A percentile compares a stretch with the other conserved stretches of the same genome.
Evolutionary conservation across 2,888 invertebrate species (phyloP).

Genomic region (Perizoma affinitatum): DNA sequence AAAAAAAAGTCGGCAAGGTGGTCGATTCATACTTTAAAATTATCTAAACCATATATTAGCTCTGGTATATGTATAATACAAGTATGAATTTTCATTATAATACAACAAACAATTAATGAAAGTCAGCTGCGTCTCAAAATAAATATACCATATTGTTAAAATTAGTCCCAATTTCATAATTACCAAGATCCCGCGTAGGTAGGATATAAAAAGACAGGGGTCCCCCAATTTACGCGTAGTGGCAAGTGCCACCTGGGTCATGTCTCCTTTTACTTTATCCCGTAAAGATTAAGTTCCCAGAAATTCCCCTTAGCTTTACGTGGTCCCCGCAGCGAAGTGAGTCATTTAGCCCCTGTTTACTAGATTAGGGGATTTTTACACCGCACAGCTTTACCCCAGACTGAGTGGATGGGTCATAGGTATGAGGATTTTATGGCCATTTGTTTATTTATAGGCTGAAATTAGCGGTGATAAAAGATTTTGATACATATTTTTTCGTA

Average conservation of each 20-base stretch:
- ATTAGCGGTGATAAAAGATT: slow-evolving; percentile 55
- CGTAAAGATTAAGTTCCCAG: slow-evolving; percentile 81
- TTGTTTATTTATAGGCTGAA: slow-evolving; percentile 58
- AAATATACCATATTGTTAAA: slow-evolving; percentile 55
- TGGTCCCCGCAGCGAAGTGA: slow-evolving; percentile 77
- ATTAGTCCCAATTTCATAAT: slow-evolving; percentile 69
- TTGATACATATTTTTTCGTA: slow-evolving; percentile 26
- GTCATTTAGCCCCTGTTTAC: slow-evolving; percentile 83
- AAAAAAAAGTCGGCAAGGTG: too few species aligned
- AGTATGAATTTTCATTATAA: too few species aligned
- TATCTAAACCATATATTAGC: too few species aligned
- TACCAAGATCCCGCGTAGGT: slow-evolving; percentile 53
- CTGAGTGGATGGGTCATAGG: slow-evolving; percentile 67
- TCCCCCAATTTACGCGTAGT: slow-evolving; percentile 69
- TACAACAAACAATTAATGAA: slow-evolving; percentile 3
- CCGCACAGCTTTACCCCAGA: slow-evolving; percentile 70
- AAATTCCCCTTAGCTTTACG: slow-evolving; percentile 62
- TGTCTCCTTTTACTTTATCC: slow-evolving; percentile 83
- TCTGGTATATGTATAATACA: too few species aligned
- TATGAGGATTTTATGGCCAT: slow-evolving; percentile 61
- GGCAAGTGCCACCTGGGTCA: slow-evolving; percentile 77
- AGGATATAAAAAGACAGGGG: slow-evolving; percentile 69
- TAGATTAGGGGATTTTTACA: slow-evolving; percentile 82
- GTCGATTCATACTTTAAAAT: too few species aligned
- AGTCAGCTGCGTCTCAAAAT: slow-evolving; percentile 39